A percentile compares a stretch with the other conserved stretches of the same genome.
These are phyloP conservation scores for Urocitellus parryii DNA, from an alignment of 2,113 vertebrate species.

Conservation along the genomic window DNA sequence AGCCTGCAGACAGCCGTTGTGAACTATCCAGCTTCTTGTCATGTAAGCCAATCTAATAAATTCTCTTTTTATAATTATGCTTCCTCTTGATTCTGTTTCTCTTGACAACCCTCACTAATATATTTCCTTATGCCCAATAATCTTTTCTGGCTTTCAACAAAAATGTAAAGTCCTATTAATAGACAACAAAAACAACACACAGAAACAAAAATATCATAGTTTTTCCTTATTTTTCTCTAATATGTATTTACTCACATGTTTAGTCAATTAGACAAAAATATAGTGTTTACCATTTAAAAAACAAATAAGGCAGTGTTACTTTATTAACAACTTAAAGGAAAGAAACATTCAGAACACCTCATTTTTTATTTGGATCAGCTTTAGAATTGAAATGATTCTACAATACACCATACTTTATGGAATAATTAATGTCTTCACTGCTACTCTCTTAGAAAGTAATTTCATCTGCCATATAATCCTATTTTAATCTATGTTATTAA, in stretches of 20 bases:
- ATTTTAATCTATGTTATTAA: conserved; percentile 60
- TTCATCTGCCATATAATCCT: conserved; percentile 55
- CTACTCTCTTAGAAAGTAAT: conserved; percentile 53
- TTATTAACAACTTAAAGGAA: conserved; percentile 24
- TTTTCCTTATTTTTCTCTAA: neutral
- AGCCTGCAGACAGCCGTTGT: no score
- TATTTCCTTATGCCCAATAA: no score
- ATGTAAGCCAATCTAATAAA: no score
- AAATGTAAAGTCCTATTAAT: no score
- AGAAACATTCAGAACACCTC: conserved; percentile 11
- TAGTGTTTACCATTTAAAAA: neutral
- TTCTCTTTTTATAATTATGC: no score
- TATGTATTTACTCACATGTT: conserved; percentile 41
- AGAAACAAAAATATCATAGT: no score
- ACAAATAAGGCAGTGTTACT: neutral
- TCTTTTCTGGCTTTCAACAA: no score
- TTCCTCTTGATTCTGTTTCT: no score
- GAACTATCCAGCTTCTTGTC: no score
- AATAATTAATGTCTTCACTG: conserved; percentile 54
- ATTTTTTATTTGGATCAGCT: conserved; percentile 48
- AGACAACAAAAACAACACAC: no score
- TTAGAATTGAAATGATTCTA: conserved; percentile 14
- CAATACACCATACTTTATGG: neutral
- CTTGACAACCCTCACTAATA: no score
- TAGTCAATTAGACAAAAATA: conserved; percentile 4